phyloP scores from a whole-genome alignment of 2,113 vertebrate species.

The Blennius ocellaris region DNA sequence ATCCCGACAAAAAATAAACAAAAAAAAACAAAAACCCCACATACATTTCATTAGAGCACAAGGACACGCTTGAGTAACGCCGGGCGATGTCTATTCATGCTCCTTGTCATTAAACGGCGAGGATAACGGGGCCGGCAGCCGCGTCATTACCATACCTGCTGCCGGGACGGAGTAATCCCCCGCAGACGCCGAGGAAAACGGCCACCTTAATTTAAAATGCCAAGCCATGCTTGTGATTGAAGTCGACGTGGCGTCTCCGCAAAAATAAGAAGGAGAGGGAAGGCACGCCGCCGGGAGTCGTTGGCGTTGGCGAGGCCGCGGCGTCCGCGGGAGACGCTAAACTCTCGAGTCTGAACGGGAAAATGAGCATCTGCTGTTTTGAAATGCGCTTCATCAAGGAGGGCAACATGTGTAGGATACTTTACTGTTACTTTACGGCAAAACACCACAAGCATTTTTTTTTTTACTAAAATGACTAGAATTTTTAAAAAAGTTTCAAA shows the following conservation, averaged over 20 bases:
- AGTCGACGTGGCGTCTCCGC: conserved; percentile 13
- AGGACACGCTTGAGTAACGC: background rate
- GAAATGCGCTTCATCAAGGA: too few relatives aligned
- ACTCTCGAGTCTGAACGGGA: too few relatives aligned
- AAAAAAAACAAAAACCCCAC: background rate
- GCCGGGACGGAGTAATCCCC: conserved; percentile 23
- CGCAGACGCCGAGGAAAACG: conserved; percentile 24
- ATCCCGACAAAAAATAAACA: conserved; percentile 8
- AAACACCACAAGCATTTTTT: too few relatives aligned
- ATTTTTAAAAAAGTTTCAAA: too few relatives aligned
- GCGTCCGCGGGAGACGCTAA: background rate
- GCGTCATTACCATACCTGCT: conserved; percentile 38
- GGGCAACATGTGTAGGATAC: too few relatives aligned
- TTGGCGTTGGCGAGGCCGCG: background rate
- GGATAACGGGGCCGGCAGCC: conserved; percentile 27
- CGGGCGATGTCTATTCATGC: conserved; percentile 20
- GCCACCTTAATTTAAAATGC: conserved; percentile 40
- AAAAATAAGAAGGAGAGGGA: background rate
- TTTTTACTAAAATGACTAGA: too few relatives aligned
- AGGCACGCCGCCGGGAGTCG: background rate
- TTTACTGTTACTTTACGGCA: too few relatives aligned
- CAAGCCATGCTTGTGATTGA: conserved; percentile 45
- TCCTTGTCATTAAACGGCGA: conserved; percentile 30
- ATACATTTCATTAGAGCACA: background rate
- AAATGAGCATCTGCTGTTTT: too few relatives aligned